These are phyloP conservation scores for Hyla sarda DNA, from an alignment of 2,113 vertebrate species.

Conservation along the genomic window DNA sequence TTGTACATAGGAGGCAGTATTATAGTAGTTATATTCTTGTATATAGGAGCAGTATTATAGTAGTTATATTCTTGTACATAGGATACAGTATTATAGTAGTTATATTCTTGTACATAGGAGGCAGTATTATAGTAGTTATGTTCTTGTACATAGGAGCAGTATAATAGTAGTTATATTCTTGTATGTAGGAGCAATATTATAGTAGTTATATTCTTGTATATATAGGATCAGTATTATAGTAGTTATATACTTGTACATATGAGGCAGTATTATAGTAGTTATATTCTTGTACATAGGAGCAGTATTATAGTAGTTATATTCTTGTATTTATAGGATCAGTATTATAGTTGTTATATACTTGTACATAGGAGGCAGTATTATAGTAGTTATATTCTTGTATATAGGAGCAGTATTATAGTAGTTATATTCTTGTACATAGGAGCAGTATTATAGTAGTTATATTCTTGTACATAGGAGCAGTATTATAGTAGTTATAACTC, in stretches of 20 bases:
- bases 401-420: background rate
- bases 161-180: too few relatives aligned
- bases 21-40: too few relatives aligned
- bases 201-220: background rate
- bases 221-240: background rate
- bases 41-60: too few relatives aligned
- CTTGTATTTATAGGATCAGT: background rate
- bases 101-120: too few relatives aligned
- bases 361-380: background rate
- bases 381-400: conserved; percentile 1
- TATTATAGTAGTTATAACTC: too few relatives aligned
- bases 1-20: too few relatives aligned
- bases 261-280: background rate
- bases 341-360: background rate
- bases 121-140: too few relatives aligned
- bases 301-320: too few relatives aligned
- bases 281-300: background rate
- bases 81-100: too few relatives aligned
- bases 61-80: too few relatives aligned
- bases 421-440: background rate
- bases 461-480: too few relatives aligned
- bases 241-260: background rate
- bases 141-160: too few relatives aligned
- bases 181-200: background rate
- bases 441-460: background rate